phyloP scores from a whole-genome alignment of 2,888 invertebrate species.

The Coelinius sp. region DNA sequence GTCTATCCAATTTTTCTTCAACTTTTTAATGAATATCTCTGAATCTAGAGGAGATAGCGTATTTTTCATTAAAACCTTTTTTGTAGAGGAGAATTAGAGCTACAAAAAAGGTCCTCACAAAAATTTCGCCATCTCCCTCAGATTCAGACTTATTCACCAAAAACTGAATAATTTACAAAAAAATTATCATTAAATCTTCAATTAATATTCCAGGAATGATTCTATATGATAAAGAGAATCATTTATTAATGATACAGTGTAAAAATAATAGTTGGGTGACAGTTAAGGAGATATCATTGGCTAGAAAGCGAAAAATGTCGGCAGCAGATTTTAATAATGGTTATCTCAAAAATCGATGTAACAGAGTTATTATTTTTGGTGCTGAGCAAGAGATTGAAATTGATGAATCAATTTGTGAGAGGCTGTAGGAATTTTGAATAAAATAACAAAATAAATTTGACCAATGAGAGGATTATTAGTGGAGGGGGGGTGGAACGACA shows the following conservation, averaged over 20 bases:
- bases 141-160: too few species aligned
- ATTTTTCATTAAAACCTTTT: too few species aligned
- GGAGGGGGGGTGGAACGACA: too few species aligned
- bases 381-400: slow-evolving; percentile 43
- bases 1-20: slow-evolving; percentile 8
- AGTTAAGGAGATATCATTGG: slow-evolving; percentile 77
- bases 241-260: slow-evolving; percentile 79
- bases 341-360: slow-evolving; percentile 74
- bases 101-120: too few species aligned
- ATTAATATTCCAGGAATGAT: slow-evolving; percentile 74
- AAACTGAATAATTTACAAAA: slow-evolving; percentile 13
- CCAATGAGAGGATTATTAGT: too few species aligned
- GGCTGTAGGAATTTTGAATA: slow-evolving; percentile 43
- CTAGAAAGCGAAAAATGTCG: slow-evolving; percentile 81
- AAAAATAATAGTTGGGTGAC: slow-evolving; percentile 77
- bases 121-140: too few species aligned
- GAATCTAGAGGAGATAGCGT: too few species aligned
- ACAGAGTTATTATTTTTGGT: slow-evolving; percentile 52
- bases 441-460: background rate
- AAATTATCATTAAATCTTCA: slow-evolving; percentile 41
- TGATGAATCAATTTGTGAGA: slow-evolving; percentile 28
- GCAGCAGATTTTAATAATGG: slow-evolving; percentile 91
- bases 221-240: slow-evolving; percentile 74
- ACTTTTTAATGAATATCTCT: background rate
- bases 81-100: too few species aligned